These are phyloP conservation scores for Cinclus cinclus DNA, from an alignment of 2,113 vertebrate species.

Conservation along the genomic window DNA sequence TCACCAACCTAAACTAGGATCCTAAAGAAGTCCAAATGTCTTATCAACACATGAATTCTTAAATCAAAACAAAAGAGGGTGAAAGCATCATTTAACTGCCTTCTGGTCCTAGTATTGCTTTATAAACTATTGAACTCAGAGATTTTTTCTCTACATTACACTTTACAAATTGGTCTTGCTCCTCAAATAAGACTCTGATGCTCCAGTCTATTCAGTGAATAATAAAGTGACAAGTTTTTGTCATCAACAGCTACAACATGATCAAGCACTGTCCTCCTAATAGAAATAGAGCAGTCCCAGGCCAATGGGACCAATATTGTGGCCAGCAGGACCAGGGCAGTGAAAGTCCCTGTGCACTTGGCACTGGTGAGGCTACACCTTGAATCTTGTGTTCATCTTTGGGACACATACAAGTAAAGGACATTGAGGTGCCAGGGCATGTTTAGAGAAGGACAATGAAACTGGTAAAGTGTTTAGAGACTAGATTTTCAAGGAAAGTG, in stretches of 20 bases:
- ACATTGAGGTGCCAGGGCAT: not conserved
- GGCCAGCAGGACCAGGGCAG: not conserved
- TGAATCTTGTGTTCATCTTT: accelerated
- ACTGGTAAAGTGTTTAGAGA: not conserved
- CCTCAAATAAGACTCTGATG: not conserved
- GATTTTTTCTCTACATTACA: not conserved
- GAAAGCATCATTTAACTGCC: not conserved
- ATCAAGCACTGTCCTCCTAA: not conserved
- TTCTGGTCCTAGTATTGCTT: not conserved
- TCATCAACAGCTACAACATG: not conserved
- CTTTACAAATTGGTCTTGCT: not conserved
- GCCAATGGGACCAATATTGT: not conserved
- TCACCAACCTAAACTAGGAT: not conserved
- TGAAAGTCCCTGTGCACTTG: not conserved
- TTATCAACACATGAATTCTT: not conserved
- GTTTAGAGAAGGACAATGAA: not conserved
- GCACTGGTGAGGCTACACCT: not conserved
- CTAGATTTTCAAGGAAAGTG: not conserved
- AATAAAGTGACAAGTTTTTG: not conserved
- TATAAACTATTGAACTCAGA: not conserved
- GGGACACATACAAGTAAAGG: not conserved
- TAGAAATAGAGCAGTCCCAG: not conserved
- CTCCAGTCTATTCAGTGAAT: not conserved
- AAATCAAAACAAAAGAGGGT: not conserved
- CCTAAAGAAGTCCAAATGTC: not conserved